phyloP scores from a whole-genome alignment of 1,140 invertebrate species.

The Rhyzopertha dominica region DNA sequence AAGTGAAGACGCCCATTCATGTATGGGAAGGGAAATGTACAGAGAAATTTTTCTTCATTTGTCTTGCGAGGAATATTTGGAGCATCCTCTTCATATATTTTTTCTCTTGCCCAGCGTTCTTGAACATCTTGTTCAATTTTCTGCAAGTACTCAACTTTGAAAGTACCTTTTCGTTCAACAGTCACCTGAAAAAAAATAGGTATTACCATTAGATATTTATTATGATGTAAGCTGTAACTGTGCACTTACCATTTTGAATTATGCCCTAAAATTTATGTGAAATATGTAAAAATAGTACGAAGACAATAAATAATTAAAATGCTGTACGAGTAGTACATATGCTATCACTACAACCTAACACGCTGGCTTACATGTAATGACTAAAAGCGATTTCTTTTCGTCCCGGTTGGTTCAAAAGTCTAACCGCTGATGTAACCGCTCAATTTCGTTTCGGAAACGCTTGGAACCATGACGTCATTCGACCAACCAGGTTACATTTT shows the following conservation, averaged over 20 bases:
- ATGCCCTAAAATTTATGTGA: background rate
- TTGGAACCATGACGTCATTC: no score
- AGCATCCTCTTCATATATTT: slow-evolving; percentile 77
- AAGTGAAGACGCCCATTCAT: slow-evolving; percentile 99
- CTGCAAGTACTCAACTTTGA: slow-evolving; percentile 85
- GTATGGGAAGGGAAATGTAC: slow-evolving; percentile 97
- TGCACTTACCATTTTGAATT: slow-evolving; percentile 10
- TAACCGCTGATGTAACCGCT: no score
- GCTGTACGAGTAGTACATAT: no score
- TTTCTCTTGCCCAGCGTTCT: slow-evolving; percentile 72
- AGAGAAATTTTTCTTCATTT: slow-evolving; percentile 80
- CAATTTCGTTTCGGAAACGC: no score
- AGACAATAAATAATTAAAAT: no score
- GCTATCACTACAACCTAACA: no score
- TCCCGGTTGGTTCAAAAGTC: no score
- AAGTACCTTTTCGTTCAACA: slow-evolving; percentile 84
- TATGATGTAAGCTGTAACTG: no score
- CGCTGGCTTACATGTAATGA: no score
- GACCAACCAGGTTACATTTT: no score
- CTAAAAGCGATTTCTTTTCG: no score
- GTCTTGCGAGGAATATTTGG: slow-evolving; percentile 53
- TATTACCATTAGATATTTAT: background rate
- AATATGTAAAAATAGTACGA: no score
- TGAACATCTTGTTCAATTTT: slow-evolving; percentile 84
- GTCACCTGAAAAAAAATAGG: slow-evolving; percentile 39